phyloP scores from a whole-genome alignment of 2,797 vertebrate genomes.

The Gymnothorax javanicus region DNA sequence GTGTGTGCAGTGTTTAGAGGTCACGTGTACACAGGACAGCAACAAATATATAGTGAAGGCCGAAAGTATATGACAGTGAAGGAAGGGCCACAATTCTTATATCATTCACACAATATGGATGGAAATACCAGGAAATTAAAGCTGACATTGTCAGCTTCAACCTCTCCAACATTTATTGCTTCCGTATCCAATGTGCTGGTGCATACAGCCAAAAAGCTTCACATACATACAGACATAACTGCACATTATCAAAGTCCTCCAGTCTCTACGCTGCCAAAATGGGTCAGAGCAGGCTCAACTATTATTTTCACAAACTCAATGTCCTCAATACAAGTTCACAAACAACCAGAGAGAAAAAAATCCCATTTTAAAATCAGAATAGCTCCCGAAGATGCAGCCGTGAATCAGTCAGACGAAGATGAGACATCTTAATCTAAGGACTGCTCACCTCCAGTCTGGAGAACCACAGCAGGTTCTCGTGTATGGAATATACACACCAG shows the following conservation, averaged over 20 bases:
- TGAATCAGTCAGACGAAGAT: background rate
- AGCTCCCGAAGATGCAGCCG: background rate
- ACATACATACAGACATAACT: too few relatives aligned
- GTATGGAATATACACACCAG: conserved; percentile 65
- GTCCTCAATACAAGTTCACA: background rate
- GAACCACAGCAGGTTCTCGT: conserved; percentile 75
- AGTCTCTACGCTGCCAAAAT: background rate
- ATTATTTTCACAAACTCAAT: background rate
- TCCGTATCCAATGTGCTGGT: too few relatives aligned
- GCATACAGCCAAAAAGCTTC: too few relatives aligned
- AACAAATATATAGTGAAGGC: background rate
- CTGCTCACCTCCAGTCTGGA: conserved; percentile 67
- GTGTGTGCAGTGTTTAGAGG: background rate
- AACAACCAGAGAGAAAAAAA: background rate
- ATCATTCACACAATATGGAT: too few relatives aligned
- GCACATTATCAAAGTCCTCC: background rate
- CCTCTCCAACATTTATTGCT: too few relatives aligned
- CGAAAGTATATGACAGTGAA: too few relatives aligned
- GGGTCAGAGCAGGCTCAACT: background rate
- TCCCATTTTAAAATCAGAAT: background rate
- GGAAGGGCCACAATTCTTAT: too few relatives aligned
- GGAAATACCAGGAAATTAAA: too few relatives aligned
- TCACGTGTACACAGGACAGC: background rate
- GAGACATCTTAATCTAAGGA: background rate
- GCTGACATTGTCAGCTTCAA: too few relatives aligned